Evolutionary conservation across 1,140 invertebrate species (phyloP).

Genomic region (Brachionus koreanus): DNA sequence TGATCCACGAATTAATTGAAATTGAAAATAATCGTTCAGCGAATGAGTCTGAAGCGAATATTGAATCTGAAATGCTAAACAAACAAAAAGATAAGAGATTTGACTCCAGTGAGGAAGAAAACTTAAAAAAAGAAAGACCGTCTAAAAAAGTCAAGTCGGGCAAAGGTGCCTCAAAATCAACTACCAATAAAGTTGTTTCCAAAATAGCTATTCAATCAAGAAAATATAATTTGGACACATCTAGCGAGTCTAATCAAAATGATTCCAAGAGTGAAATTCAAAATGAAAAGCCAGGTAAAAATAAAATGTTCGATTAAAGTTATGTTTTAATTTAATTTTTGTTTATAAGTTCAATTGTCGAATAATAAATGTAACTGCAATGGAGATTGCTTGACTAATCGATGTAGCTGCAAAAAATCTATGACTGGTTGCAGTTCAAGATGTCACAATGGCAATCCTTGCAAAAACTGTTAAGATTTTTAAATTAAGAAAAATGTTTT

Average conservation of each 20-base stretch:
- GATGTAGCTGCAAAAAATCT: slow-evolving; percentile 12
- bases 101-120: neutral
- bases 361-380: slow-evolving; percentile 4
- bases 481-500: neutral
- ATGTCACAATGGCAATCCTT: slow-evolving; percentile 34
- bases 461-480: slow-evolving; percentile 1
- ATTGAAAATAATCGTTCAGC: slow-evolving; percentile 3
- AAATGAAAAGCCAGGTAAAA: neutral
- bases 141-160: neutral
- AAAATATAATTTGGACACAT: slow-evolving; percentile 8
- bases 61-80: neutral
- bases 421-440: neutral
- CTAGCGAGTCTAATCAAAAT: neutral
- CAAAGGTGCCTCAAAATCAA: neutral
- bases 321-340: neutral
- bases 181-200: neutral
- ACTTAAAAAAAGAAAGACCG: neutral
- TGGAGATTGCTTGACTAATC: slow-evolving; percentile 22
- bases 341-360: neutral
- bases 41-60: neutral
- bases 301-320: neutral
- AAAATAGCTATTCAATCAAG: neutral
- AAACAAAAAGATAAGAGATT: neutral
- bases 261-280: neutral
- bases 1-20: slow-evolving; percentile 19